These are phyloP conservation scores for Drosophila lini DNA, from an alignment of 1,140 invertebrate genomes.

Conservation along the genomic window DNA sequence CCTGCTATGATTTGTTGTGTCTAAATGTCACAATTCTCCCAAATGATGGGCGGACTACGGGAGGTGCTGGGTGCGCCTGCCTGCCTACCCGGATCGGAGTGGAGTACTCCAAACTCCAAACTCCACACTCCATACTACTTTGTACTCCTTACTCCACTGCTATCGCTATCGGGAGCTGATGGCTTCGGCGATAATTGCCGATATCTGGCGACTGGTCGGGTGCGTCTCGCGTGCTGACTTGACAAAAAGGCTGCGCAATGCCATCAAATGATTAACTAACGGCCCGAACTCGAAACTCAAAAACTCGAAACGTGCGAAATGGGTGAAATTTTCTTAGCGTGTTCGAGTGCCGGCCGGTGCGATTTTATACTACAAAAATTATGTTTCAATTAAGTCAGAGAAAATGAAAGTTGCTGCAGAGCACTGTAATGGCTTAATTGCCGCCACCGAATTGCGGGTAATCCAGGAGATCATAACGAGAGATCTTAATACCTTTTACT, in stretches of 20 bases:
- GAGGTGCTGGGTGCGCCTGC: constrained; percentile 18
- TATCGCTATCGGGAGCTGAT: constrained; percentile 63
- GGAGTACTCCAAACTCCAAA: neutral
- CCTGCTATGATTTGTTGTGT: constrained; percentile 78
- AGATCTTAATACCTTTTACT: constrained; percentile 29
- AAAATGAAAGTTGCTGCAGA: constrained; percentile 76
- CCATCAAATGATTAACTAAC: constrained; percentile 83
- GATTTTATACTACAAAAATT: constrained; percentile 77
- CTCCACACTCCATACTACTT: neutral
- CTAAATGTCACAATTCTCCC: constrained; percentile 80
- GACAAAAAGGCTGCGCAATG: constrained; percentile 74
- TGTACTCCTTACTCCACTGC: neutral
- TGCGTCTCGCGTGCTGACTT: constrained; percentile 65
- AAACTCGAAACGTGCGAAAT: constrained; percentile 69
- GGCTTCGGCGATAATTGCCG: constrained; percentile 73
- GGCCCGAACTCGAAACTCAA: constrained; percentile 16
- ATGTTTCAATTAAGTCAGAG: constrained; percentile 80
- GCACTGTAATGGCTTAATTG: constrained; percentile 75
- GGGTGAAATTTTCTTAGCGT: constrained; percentile 73
- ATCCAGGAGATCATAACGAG: constrained; percentile 43
- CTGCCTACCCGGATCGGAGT: constrained; percentile 8
- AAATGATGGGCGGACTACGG: constrained; percentile 42
- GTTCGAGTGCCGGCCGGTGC: constrained; percentile 58
- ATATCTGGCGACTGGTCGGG: constrained; percentile 50
- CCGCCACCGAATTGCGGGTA: constrained; percentile 43